Percentiles rank a stretch among this genome's conserved stretches.
Evolutionary conservation across 2,888 invertebrate species (phyloP).

Genomic region (Amblyteles armatorius): DNA sequence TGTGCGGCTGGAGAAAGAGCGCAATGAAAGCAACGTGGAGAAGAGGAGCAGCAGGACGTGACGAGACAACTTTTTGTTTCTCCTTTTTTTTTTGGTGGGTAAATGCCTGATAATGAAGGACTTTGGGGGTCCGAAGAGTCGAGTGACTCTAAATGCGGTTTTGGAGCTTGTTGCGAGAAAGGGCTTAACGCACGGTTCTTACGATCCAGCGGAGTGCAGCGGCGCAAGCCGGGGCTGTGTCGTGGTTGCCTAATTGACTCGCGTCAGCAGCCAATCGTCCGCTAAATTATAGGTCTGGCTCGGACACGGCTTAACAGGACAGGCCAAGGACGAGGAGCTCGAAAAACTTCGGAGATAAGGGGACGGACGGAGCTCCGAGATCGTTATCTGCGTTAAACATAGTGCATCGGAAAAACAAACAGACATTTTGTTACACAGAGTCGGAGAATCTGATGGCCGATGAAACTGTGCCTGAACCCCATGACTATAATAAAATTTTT

Average conservation of each 20-base stretch:
- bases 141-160: conserved; percentile 55
- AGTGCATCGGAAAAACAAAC: conserved; percentile 64
- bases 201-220: conserved; percentile 57
- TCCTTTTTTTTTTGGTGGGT: conserved; percentile 1
- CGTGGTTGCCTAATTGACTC: conserved; percentile 74
- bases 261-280: conserved; percentile 74
- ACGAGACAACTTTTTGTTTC: conserved; percentile 74
- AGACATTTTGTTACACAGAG: conserved; percentile 37
- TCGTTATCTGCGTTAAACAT: conserved; percentile 59
- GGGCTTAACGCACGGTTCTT: conserved; percentile 42
- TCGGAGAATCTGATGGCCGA: not conserved
- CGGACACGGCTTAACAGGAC: conserved; percentile 45
- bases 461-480: not conserved
- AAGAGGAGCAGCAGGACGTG: conserved; percentile 75
- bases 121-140: conserved; percentile 37
- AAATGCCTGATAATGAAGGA: conserved; percentile 71
- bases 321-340: conserved; percentile 43
- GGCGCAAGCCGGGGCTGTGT: conserved; percentile 44
- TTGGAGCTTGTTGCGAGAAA: conserved; percentile 42
- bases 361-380: not conserved
- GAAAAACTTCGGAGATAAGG: conserved; percentile 43
- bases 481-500: too few species aligned
- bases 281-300: conserved; percentile 75
- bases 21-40: conserved; percentile 25
- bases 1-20: conserved; percentile 5